Conservation (phyloP, 2,113 vertebrate genomes). For the human region DNA sequence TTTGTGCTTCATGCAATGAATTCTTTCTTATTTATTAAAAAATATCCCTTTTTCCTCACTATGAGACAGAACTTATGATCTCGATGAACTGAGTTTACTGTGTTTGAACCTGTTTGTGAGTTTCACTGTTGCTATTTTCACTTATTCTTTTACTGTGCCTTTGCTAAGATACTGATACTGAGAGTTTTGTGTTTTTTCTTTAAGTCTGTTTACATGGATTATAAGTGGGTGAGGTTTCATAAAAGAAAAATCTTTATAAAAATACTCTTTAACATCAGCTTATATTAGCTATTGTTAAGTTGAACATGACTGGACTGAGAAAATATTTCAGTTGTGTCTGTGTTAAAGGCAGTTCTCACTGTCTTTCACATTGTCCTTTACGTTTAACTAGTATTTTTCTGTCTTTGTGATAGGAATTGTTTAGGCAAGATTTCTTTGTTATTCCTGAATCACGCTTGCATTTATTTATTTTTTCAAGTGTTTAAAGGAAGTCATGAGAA, state of each 20-base stretch:
- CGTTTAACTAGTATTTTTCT: neutral
- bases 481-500: conserved; percentile 10
- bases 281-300: conserved; percentile 10
- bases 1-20: neutral
- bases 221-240: conserved; percentile 36
- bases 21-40: neutral
- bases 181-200: conserved; percentile 25
- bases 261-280: neutral
- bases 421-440: conserved; percentile 46
- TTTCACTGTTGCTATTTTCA: neutral
- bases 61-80: neutral
- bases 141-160: neutral
- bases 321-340: neutral
- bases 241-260: conserved; percentile 32
- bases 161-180: neutral
- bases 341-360: neutral
- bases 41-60: neutral
- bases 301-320: conserved; percentile 4
- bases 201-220: conserved; percentile 52
- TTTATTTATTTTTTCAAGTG: conserved; percentile 57
- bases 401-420: conserved; percentile 22
- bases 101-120: neutral
- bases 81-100: neutral
- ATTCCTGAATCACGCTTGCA: neutral
- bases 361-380: neutral